Percentiles rank a stretch among this genome's conserved stretches.
phyloP scores from a whole-genome alignment of 2,888 invertebrate species.

The Rotaria macrura region DNA sequence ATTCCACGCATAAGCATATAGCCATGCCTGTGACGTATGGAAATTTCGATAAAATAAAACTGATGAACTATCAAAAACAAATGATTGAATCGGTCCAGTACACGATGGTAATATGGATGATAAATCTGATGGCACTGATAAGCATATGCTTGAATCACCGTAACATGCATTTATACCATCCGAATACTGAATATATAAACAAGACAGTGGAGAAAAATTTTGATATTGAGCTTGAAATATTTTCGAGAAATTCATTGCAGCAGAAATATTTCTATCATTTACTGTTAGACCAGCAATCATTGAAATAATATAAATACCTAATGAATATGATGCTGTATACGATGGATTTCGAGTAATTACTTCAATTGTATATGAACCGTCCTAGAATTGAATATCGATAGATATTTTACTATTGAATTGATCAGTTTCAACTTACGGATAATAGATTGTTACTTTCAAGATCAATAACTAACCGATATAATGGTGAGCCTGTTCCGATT shows the following conservation, averaged over 20 bases:
- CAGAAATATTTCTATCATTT: background rate
- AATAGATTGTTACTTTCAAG: background rate
- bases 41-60: background rate
- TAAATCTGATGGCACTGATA: background rate
- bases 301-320: background rate
- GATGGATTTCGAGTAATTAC: background rate
- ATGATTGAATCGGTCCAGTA: background rate
- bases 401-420: background rate
- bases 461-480: background rate
- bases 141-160: background rate
- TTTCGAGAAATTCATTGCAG: background rate
- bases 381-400: background rate
- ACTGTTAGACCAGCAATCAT: background rate
- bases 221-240: background rate
- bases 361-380: background rate
- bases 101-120: background rate
- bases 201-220: background rate
- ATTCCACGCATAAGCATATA: slow-evolving; percentile 16
- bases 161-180: background rate
- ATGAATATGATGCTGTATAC: background rate
- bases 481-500: background rate
- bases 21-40: background rate
- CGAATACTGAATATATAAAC: background rate
- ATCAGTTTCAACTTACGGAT: background rate
- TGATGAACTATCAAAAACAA: background rate